Percentiles rank a stretch among this genome's conserved stretches.
These are phyloP conservation scores for Nylanderia fulva DNA, from an alignment of 1,140 invertebrate genomes.

Conservation along the genomic window DNA sequence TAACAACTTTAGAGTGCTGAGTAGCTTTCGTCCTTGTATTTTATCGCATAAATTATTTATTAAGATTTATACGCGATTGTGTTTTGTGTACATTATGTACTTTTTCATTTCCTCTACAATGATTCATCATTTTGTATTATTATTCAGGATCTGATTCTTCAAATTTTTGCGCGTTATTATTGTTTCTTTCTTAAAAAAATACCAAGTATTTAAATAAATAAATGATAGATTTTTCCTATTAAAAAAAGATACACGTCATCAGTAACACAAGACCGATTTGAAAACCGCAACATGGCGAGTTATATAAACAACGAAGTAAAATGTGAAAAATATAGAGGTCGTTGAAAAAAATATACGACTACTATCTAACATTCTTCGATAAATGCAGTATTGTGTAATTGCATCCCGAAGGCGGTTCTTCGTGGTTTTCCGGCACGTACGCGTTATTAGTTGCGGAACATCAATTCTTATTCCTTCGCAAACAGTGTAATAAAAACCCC, in stretches of 20 bases:
- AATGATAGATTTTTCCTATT: constrained; percentile 5
- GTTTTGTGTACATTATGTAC: not conserved
- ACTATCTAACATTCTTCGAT: not conserved
- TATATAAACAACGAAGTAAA: constrained; percentile 1
- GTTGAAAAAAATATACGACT: not conserved
- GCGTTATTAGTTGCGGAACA: not conserved
- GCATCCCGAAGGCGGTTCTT: constrained; percentile 8
- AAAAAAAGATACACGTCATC: not conserved
- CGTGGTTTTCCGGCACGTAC: constrained; percentile 20
- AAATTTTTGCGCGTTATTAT: constrained; percentile 1
- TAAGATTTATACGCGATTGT: not conserved
- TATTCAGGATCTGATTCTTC: not conserved
- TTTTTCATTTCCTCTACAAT: not conserved
- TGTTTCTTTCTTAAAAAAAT: not conserved
- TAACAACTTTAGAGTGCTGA: too few species aligned
- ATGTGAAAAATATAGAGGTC: not conserved
- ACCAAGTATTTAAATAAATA: constrained; percentile 1
- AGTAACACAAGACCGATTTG: not conserved
- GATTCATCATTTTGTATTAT: too few species aligned
- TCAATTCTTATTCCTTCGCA: constrained; percentile 6
- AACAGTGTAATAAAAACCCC: not conserved
- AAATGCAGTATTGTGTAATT: constrained; percentile 22
- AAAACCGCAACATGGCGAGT: not conserved
- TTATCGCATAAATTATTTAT: constrained; percentile 32
- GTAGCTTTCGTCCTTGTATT: constrained; percentile 51